These are phyloP conservation scores for Glandiceps talaboti DNA, from an alignment of 53 echinoderm and acorn worm species.

Conservation along the genomic window DNA sequence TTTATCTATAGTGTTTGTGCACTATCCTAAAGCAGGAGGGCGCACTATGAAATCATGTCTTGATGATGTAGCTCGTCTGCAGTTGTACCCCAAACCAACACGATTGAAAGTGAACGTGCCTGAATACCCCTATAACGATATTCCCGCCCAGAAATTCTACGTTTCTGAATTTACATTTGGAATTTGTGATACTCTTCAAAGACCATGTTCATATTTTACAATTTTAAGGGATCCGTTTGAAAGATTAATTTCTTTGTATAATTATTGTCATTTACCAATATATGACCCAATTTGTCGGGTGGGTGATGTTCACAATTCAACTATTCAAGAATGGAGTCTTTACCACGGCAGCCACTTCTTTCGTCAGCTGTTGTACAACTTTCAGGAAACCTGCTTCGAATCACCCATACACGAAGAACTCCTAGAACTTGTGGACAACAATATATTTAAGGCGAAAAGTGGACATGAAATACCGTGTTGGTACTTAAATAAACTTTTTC, in stretches of 20 bases:
- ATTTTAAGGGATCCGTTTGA: conserved; percentile 71
- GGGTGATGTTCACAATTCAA: conserved; percentile 32
- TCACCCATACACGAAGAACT: background rate
- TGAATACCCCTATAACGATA: background rate
- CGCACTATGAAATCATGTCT: conserved; percentile 58
- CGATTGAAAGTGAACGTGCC: background rate
- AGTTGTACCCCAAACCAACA: background rate
- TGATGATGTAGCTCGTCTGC: conserved; percentile 9
- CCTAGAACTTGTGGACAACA: background rate
- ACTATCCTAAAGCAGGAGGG: conserved; percentile 79
- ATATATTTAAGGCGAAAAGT: too few relatives aligned
- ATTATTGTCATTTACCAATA: conserved; percentile 53
- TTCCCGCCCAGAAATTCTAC: conserved; percentile 31
- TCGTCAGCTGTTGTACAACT: conserved; percentile 55
- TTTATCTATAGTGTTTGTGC: conserved; percentile 48
- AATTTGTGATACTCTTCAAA: conserved; percentile 44
- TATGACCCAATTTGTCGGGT: conserved; percentile 57
- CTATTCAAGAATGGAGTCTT: conserved; percentile 56
- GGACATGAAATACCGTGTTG: conserved; percentile 36
- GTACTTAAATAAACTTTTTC: conserved; percentile 46
- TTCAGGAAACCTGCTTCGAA: background rate
- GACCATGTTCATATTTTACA: conserved; percentile 71
- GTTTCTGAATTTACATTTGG: conserved; percentile 81
- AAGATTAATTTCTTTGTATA: conserved; percentile 55
- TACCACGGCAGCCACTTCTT: conserved; percentile 83